Evolutionary conservation across 1,140 invertebrate genomes (phyloP), one percentile per base, ranked within the genome.

Genomic region (Tribolium castaneum): DNA sequence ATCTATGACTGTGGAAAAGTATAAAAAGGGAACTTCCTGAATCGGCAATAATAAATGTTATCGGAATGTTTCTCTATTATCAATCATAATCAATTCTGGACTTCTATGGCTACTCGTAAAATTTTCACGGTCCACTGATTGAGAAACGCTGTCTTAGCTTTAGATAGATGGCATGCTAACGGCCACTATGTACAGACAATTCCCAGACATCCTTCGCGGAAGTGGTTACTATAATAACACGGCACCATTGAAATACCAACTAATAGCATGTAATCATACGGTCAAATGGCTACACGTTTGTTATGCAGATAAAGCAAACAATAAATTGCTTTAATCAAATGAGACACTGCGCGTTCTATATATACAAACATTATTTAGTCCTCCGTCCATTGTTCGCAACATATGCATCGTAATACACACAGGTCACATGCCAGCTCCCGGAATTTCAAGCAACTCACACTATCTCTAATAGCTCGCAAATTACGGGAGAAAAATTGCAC

Each of bases 211-310:
- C 75, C 75, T 66, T 54, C 70, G 34, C 66, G 75, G 75, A 77
- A 52, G 75, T 77, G 39, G 75, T 34, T 30, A 56, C 62, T 25
- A 77, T 77, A 76, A 70, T 77, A 66, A 71, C 70, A 77, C n/a
- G 10, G 45, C 51, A 51, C 70, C 54, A 62, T 59, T 77, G 75
- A 70, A 77, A 77, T 77, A 77, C 39, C 70, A 49, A 52, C 39
- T 71, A 77, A 77, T 77, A 71, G 59, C 75, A 70, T 71, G 62
- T 77, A 77, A 77, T 77, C 62, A 77, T 56, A 77, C 62, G 70
- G 56, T 77, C 75, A 70, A 77, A 77, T 71, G 70, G 62, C 62
- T 71, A 54, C 45, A 52, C 62, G 49, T 77, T 77, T 77, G 62
- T 77, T 71, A 77, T 77, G 59, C 74, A 75, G 74, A 75, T 75